Conservation (phyloP, 2,797 vertebrate genomes). For the Scomberomorus guttatus region DNA sequence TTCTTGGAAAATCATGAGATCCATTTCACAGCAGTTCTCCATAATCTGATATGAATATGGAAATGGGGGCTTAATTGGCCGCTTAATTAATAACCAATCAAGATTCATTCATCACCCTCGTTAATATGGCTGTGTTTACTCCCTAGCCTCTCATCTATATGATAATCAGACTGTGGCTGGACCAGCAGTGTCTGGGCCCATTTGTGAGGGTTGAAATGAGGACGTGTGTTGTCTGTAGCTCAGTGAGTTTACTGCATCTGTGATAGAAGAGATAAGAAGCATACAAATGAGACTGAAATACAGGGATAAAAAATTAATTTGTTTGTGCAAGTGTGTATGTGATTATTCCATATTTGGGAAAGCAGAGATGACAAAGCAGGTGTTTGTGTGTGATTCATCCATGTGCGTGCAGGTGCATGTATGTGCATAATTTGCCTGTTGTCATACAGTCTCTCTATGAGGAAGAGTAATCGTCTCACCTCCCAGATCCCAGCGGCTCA, state of each 20-base stretch:
- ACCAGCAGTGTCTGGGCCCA: constrained; percentile 26
- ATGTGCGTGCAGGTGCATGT: background rate
- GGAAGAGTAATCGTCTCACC: constrained; percentile 34
- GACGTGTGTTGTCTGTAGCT: background rate
- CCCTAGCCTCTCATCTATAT: constrained; percentile 72
- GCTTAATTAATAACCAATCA: constrained; percentile 79
- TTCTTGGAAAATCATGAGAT: constrained; percentile 18
- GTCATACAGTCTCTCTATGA: constrained; percentile 5
- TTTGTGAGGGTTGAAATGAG: constrained; percentile 25
- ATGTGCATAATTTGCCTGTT: constrained; percentile 3
- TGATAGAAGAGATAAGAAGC: no score
- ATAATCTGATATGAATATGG: constrained; percentile 69
- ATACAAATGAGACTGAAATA: background rate
- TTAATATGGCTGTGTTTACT: constrained; percentile 61
- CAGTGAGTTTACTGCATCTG: background rate
- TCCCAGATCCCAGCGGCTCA: background rate
- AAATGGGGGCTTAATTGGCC: constrained; percentile 64
- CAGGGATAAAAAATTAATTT: background rate
- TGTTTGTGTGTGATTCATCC: constrained; percentile 1
- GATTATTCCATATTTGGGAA: background rate
- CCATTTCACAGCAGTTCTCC: constrained; percentile 23
- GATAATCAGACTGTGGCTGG: constrained; percentile 65
- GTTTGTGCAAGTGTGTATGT: background rate
- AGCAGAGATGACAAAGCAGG: background rate
- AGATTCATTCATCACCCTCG: constrained; percentile 55